Evolutionary conservation across 2,797 vertebrate genomes (phyloP).

Genomic region (Caiman crocodilus): DNA sequence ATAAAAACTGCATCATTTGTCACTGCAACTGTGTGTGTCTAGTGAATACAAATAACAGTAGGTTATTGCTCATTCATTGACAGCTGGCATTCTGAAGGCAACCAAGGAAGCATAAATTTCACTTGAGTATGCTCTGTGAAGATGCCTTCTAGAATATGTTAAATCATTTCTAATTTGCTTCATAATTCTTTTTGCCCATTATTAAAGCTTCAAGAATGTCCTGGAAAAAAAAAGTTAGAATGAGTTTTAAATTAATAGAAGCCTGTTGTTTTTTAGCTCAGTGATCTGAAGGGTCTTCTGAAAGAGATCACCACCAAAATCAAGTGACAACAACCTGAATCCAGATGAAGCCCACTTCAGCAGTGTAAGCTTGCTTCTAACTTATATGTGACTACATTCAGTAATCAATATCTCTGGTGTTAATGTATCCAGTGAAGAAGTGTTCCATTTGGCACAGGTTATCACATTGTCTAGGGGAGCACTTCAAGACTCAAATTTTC

Average conservation of each 20-base stretch:
- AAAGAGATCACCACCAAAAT: constrained; percentile 81
- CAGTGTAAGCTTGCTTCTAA: constrained; percentile 21
- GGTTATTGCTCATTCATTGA: neutral
- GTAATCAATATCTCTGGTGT: neutral
- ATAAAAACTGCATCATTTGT: neutral
- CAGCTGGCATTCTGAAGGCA: neutral
- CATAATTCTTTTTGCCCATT: neutral
- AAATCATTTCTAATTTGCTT: neutral
- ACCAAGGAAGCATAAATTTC: neutral
- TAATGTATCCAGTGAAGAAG: neutral
- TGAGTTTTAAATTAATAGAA: neutral
- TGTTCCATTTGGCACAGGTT: neutral
- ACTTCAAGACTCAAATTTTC: neutral
- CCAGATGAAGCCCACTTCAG: neutral
- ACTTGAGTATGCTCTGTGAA: fast-evolving
- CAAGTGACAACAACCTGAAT: constrained; percentile 48
- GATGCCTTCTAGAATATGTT: neutral
- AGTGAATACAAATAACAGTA: neutral
- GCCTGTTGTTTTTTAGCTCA: constrained; percentile 59
- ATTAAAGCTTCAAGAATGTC: neutral
- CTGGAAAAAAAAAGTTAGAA: neutral
- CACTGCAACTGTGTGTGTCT: neutral
- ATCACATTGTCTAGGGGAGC: neutral
- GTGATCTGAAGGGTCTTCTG: constrained; percentile 81
- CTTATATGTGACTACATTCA: neutral